Conservation (phyloP, 1,140 invertebrate genomes). For the Bemisia tabaci region DNA sequence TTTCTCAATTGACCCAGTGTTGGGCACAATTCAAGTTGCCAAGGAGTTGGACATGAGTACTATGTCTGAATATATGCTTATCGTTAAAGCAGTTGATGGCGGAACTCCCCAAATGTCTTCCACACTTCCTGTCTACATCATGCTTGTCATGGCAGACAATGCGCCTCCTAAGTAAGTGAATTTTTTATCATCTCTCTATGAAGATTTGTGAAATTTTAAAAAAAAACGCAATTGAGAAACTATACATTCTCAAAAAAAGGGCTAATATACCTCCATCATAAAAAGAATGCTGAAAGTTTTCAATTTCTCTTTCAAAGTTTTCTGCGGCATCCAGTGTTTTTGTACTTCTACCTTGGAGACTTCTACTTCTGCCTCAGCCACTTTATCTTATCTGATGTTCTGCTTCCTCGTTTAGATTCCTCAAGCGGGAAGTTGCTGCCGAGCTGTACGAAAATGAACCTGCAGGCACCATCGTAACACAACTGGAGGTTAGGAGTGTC, state of each 20-base stretch:
- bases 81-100: conserved; percentile 66
- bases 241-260: too few relatives aligned
- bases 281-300: neutral
- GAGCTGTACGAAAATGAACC: conserved; percentile 77
- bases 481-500: conserved; percentile 60
- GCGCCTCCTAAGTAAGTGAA: conserved; percentile 52
- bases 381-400: neutral
- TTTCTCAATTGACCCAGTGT: conserved; percentile 59
- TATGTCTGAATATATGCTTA: conserved; percentile 60
- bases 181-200: conserved; percentile 9
- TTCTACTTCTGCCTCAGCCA: too few relatives aligned
- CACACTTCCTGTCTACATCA: conserved; percentile 69
- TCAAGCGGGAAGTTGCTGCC: conserved; percentile 44
- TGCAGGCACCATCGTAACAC: conserved; percentile 57
- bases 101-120: conserved; percentile 57
- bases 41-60: conserved; percentile 54
- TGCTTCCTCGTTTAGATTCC: conserved; percentile 36
- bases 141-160: conserved; percentile 77
- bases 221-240: too few relatives aligned
- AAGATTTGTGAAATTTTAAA: neutral
- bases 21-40: conserved; percentile 62
- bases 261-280: too few relatives aligned
- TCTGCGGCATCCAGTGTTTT: too few relatives aligned
- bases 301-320: neutral
- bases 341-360: too few relatives aligned